phyloP scores from a whole-genome alignment of 2,113 vertebrate genomes.

The Melanocharis versteri region DNA sequence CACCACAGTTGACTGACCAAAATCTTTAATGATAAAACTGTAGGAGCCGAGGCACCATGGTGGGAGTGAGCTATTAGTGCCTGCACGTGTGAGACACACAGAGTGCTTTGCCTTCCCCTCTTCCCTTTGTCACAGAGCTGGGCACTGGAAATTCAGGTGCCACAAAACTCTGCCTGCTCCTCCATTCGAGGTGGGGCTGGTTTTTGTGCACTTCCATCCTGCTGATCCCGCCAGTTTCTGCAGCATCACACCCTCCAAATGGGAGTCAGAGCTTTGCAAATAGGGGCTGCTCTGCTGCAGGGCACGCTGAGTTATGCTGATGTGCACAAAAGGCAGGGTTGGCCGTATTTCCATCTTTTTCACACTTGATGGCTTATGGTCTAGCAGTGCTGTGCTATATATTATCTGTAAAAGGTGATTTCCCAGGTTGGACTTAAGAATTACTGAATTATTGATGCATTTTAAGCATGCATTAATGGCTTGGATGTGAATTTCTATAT shows the following conservation, averaged over 20 bases:
- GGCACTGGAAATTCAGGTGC: neutral
- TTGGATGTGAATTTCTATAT: neutral
- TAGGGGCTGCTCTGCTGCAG: neutral
- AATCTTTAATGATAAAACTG: slow-evolving; percentile 62
- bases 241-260: neutral
- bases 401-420: slow-evolving; percentile 27
- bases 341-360: neutral
- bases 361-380: neutral
- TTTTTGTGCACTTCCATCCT: neutral
- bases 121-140: neutral
- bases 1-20: slow-evolving; percentile 57
- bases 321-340: neutral
- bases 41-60: slow-evolving; percentile 26
- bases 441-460: neutral
- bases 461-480: neutral
- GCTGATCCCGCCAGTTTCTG: neutral
- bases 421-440: neutral
- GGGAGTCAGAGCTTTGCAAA: neutral
- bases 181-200: fast-evolving
- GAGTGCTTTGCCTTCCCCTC: neutral
- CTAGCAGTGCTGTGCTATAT: neutral
- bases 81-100: neutral
- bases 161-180: neutral
- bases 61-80: slow-evolving; percentile 39
- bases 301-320: neutral